Base-by-base conservation (phyloP, 2,888 invertebrate species). In the Drosophila fungiperda region DNA sequence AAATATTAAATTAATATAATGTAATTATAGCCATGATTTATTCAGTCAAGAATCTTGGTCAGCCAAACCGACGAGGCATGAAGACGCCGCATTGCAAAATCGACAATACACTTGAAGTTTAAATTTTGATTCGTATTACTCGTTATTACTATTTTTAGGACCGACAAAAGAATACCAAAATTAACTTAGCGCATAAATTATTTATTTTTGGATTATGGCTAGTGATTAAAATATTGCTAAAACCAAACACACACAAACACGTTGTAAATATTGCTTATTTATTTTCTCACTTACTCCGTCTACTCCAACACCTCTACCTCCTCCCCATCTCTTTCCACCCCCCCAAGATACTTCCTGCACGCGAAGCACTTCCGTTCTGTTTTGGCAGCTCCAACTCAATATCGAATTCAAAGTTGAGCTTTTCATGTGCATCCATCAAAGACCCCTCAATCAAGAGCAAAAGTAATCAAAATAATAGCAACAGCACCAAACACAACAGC, bases 1-100 rank as follows among this genome's bases (percentile, higher is more conserved):
- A 84, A 81, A 81, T 84, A 83, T 78, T 87, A 84, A 81, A 70
- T 87, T 79, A 84, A 80, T 85, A 83, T 75, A 85, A 70, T 75
- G 76, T 75, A 76, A 79, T 82, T 79, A 83, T 78, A 69, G 79
- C 76, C 81, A 73, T 84, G 86, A 76, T 80, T 82, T 82, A 80
- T 85, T 82, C 78, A 75, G 63, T 32, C 72, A 65, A 83, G 80
- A 84, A 87, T 87, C 84, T 87, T 85, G 84, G 85, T 67, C 85
- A 85, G 83, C 49, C 36, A n/a, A 68, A 23, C 59, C 75, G 67
- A 26, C 87, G 83, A 85, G 78, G 84, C 87, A 80, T 85, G 73
- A 85, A 80, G 73, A 84, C 69, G 71, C 69, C 68, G 40, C 58
- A 70, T 83, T 83, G 78, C 83, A 64, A 83, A 75, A 83, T 73